A percentile compares a stretch with the other conserved stretches of the same genome.
phyloP scores from a whole-genome alignment of 2,888 invertebrate genomes.

The Metallyticus violacea region DNA sequence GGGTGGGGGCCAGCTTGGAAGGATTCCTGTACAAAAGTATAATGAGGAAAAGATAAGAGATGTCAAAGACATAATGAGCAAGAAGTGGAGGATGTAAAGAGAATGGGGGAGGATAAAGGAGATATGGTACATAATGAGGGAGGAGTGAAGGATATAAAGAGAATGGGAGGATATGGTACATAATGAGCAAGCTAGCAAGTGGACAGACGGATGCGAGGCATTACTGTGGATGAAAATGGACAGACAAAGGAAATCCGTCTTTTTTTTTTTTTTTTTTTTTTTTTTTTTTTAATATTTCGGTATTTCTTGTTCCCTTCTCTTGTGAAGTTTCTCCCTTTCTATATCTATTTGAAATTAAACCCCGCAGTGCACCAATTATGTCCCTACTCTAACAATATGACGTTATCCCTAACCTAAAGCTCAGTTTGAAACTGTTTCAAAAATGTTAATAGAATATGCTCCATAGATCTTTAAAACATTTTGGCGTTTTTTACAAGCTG shows the following conservation, averaged over 20 bases:
- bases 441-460: too few species aligned
- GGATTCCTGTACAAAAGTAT: neutral
- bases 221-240: neutral
- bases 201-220: neutral
- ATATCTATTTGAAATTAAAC: neutral
- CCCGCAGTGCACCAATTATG: neutral
- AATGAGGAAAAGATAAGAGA: neutral
- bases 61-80: slow-evolving; percentile 4
- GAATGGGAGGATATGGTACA: neutral
- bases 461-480: too few species aligned
- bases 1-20: neutral
- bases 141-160: neutral
- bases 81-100: neutral
- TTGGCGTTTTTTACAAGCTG: too few species aligned
- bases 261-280: neutral
- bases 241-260: neutral
- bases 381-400: too few species aligned
- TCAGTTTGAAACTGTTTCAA: too few species aligned
- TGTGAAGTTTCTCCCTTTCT: neutral
- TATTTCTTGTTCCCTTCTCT: neutral
- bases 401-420: too few species aligned
- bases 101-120: neutral
- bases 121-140: neutral
- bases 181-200: neutral
- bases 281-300: too few species aligned